A percentile compares a stretch with the other conserved stretches of the same genome.
phyloP scores from a whole-genome alignment of 92 coral and sea anemone genomes.

The Epizoanthus illoricatus region DNA sequence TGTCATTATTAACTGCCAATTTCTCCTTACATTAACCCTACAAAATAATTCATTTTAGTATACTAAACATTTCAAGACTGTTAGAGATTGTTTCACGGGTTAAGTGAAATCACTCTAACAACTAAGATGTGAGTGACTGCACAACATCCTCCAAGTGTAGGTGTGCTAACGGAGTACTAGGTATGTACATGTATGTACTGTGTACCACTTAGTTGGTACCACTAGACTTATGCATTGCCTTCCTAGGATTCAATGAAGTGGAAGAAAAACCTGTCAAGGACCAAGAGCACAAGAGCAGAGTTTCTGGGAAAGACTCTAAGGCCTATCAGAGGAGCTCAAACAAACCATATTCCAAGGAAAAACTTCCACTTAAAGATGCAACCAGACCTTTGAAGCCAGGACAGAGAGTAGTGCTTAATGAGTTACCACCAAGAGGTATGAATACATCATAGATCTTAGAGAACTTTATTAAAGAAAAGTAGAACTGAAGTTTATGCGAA shows the following conservation, averaged over 20 bases:
- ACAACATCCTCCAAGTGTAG: too few relatives aligned
- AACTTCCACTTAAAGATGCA: slow-evolving; percentile 4
- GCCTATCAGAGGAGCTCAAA: slow-evolving; percentile 5
- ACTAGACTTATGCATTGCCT: not conserved
- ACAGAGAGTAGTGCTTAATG: slow-evolving; percentile 11
- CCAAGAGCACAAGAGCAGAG: slow-evolving; percentile 12
- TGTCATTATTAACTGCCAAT: not conserved
- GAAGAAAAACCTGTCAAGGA: slow-evolving; percentile 35
- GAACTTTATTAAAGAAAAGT: too few relatives aligned
- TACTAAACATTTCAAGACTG: too few relatives aligned
- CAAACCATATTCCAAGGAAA: slow-evolving; percentile 17
- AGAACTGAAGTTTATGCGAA: too few relatives aligned
- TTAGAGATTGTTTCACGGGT: too few relatives aligned
- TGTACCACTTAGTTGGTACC: too few relatives aligned
- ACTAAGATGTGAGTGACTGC: too few relatives aligned
- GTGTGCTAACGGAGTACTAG: too few relatives aligned
- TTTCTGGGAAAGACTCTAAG: not conserved
- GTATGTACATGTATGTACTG: too few relatives aligned
- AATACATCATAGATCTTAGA: not conserved
- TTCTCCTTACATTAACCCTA: not conserved
- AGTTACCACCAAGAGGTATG: slow-evolving; percentile 11
- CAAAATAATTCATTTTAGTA: too few relatives aligned
- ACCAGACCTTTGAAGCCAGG: slow-evolving; percentile 5
- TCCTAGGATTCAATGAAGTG: slow-evolving; percentile 33
- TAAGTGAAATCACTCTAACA: too few relatives aligned